Evolutionary conservation across 2,888 invertebrate genomes (phyloP), one percentile per base, ranked within the genome.

Genomic region (Calliopum simillimum): DNA sequence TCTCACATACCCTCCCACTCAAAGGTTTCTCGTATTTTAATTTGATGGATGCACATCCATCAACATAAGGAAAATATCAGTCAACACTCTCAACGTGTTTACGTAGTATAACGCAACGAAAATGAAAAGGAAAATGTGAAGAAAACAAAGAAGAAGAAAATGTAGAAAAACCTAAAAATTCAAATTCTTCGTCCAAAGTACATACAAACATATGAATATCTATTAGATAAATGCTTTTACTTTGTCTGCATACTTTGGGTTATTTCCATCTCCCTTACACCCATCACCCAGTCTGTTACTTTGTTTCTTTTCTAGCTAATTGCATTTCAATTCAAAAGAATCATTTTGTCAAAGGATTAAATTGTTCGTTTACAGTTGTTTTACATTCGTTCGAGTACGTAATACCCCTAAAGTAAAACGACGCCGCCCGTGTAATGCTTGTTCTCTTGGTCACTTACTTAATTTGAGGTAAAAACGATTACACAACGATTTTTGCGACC

Each of bases 291-390:
- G 55, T 19, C 51, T 21, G 14, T 62, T 23, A 4, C 55, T 21
- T 51, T 33, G 33, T 33, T 61, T 19, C 16, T 33, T 59, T 33
- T 44, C 55, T 55, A 8, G 11, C 78, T 76, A 79, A 77, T 77
- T 78, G 78, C 75, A 77, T 78, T 78, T 74, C 78, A 74, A 76
- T 73, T 47, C 74, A 72, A 70, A 73, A 75, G 74, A 79, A 78
- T 77, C 80, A 79, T 79, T n/a, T 80, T 80, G 81, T 79, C 79
- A 77, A 81, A 78, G 80, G 80, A 80, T 80, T 80, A 80, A 72
- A 68, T 73, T 61, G 65, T 58, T 44, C 49, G 14, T 41, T 64
- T 44, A 16, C 47, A 14, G 23, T 43, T 66, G 6, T 19, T 56
- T 59, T 66, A 53, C 8, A n/a, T n/a, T n/a, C n/a, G n/a, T n/a